Evolutionary conservation across 92 coral and sea anemone species (phyloP).

Genomic region (Blastomussa wellsi): DNA sequence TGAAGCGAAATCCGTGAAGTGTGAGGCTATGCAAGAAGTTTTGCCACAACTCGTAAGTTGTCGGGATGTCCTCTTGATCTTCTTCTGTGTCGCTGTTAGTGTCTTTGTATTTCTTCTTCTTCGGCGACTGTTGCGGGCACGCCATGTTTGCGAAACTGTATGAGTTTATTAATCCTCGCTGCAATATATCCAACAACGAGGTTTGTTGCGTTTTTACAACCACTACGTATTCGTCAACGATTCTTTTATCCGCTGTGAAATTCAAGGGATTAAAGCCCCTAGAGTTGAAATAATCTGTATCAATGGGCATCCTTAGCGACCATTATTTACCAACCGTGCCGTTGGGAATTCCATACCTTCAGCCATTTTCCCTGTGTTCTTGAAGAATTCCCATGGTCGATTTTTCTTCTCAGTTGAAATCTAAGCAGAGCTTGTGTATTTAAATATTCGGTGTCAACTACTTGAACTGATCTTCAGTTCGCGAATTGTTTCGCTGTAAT

Average conservation of each 20-base stretch:
- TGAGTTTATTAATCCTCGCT: constrained; percentile 22
- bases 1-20: constrained; percentile 94
- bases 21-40: constrained; percentile 92
- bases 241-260: constrained; percentile 18
- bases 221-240: constrained; percentile 35
- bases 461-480: not conserved
- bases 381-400: not conserved
- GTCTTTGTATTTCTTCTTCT: constrained; percentile 62
- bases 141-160: constrained; percentile 29
- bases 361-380: constrained; percentile 32
- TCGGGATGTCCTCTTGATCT: constrained; percentile 37
- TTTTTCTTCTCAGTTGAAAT: not conserved
- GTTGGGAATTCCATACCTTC: not conserved
- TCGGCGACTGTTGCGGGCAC: constrained; percentile 47
- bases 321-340: constrained; percentile 25
- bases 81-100: constrained; percentile 52
- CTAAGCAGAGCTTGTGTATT: not conserved
- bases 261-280: constrained; percentile 32
- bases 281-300: constrained; percentile 22
- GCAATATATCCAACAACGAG: constrained; percentile 26
- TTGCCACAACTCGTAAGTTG: constrained; percentile 77
- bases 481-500: not conserved
- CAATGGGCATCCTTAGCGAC: constrained; percentile 34
- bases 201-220: constrained; percentile 33
- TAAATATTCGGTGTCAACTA: constrained; percentile 5